A percentile compares a stretch with the other conserved stretches of the same genome.
Evolutionary conservation across 1,140 invertebrate genomes (phyloP).

Genomic region (Lysiphlebus fabarum): DNA sequence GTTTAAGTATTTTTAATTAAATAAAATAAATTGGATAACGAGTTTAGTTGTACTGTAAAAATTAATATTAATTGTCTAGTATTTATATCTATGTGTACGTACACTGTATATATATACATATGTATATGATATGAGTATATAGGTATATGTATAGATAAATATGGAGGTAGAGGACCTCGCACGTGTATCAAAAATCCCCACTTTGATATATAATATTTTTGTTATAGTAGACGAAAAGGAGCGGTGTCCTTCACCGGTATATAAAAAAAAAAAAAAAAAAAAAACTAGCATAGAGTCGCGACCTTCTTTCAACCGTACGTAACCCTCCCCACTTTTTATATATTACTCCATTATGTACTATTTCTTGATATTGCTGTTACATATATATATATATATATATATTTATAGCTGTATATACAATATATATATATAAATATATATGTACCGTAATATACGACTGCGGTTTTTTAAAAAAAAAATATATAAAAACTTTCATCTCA

Average conservation of each 20-base stretch:
- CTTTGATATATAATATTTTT: not conserved
- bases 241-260: constrained; percentile 1
- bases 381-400: no score
- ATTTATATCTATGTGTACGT: no score
- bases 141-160: constrained; percentile 3
- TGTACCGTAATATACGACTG: no score
- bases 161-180: constrained; percentile 7
- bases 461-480: no score
- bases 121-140: not conserved
- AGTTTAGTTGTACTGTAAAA: not conserved
- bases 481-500: no score
- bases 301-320: not conserved
- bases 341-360: no score
- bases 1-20: not conserved
- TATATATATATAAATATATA: no score
- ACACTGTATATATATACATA: not conserved
- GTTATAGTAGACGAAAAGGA: not conserved
- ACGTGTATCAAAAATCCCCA: constrained; percentile 5
- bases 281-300: not conserved
- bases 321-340: not conserved
- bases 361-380: no score
- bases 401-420: no score
- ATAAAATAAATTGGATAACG: constrained; percentile 1
- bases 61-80: not conserved
- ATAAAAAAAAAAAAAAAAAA: not conserved